These are phyloP conservation scores for Cerceris ruficornis DNA, from an alignment of 2,888 invertebrate species.

Conservation along the genomic window DNA sequence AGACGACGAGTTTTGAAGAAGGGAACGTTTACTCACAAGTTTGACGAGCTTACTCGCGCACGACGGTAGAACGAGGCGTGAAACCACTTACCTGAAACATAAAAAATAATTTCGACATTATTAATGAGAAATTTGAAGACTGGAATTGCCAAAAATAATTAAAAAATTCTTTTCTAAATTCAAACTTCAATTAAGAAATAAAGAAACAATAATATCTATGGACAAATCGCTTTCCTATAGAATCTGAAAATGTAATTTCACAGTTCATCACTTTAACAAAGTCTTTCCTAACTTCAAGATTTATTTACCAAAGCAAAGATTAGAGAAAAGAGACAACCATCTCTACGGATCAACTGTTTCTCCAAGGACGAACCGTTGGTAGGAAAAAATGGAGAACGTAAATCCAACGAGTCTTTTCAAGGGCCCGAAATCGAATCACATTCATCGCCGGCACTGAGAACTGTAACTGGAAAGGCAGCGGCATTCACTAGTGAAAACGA, in stretches of 20 bases:
- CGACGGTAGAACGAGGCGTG: background rate
- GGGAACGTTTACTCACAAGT: background rate
- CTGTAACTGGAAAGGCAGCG: constrained; percentile 16
- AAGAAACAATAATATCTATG: no score
- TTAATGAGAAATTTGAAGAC: background rate
- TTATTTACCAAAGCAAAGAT: no score
- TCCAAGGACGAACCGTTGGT: background rate
- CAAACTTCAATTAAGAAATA: no score
- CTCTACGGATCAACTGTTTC: background rate
- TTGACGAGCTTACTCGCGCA: background rate
- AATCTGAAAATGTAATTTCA: no score
- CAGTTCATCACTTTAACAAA: no score
- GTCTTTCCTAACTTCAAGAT: no score
- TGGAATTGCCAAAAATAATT: background rate
- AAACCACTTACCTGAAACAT: constrained; percentile 47
- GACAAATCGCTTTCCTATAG: no score
- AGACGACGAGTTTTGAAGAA: background rate
- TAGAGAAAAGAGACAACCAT: background rate
- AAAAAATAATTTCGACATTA: background rate
- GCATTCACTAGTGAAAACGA: constrained; percentile 17
- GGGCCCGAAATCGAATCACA: background rate
- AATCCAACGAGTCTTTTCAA: background rate
- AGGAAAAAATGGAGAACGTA: background rate
- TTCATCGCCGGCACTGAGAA: constrained; percentile 3
- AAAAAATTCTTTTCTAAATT: background rate